Evolutionary conservation across 2,797 vertebrate species (phyloP), one percentile per base, ranked within the genome.

Genomic region (Spinus olivaceus): DNA sequence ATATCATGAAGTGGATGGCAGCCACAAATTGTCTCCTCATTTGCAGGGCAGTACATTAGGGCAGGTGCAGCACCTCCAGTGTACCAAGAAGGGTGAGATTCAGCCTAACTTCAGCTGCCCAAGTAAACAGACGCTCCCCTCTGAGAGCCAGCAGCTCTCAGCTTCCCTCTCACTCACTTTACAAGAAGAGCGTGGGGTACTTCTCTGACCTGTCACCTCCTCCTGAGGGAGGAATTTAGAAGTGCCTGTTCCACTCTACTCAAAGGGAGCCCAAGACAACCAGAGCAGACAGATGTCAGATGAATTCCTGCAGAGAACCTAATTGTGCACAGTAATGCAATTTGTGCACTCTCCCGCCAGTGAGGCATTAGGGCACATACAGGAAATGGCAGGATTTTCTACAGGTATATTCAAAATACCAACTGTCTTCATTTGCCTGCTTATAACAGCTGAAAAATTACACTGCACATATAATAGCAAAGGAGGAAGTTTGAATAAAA

Each of bases 1-100:
- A n/a, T 17, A 32, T 32, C 53, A n/a, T 3, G 4, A 47, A 63
- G 15, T 0, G 8, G 6, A 71, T 3, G 10, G 61, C 7, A 8
- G 27, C 47, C 74, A 37, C n/a, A n/a, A 30, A 22, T 15, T 23
- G 23, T 19, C 25, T 44, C 37, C n/a, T 61, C 33, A 24, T 39
- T 39, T 44, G 35, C 27, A 30, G 4, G 44, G 49, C 39, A 22
- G 25, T 35, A 27, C 23, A 14, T 47, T 2, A 33, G 51, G 21
- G 32, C 41, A 67, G 54, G 65, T 44, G 72, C 53, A 72, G 37
- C 41, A 70, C 7, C 25, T 71, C 24, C 49, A 25, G 1, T 5
- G 39, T 12, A 50, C 19, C 27, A 46, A 22, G 24, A 30, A 85
- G 39, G n/a, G 27, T 1, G 28, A 85, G 24, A 77, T 28, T 39